These are phyloP conservation scores for Lagopus leucura DNA, from an alignment of 2,113 vertebrate species.

Conservation along the genomic window DNA sequence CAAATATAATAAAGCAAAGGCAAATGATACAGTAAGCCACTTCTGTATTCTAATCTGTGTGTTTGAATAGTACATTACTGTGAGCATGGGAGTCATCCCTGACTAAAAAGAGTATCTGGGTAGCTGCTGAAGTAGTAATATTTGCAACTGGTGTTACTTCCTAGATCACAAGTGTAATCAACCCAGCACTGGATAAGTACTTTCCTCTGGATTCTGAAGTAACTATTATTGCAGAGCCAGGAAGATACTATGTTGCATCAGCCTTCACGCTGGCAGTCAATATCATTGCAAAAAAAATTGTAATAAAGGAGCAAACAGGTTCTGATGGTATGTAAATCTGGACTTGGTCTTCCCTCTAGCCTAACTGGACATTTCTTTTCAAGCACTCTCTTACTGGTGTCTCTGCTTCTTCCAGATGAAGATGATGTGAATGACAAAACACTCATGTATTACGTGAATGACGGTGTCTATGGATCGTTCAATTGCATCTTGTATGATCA, in stretches of 20 bases:
- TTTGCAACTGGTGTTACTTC: background rate
- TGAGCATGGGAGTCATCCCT: background rate
- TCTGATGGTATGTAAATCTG: constrained; percentile 81
- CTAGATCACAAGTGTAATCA: constrained; percentile 92
- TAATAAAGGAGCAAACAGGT: constrained; percentile 85
- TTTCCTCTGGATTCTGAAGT: constrained; percentile 89
- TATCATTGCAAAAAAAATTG: constrained; percentile 96
- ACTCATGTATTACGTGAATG: constrained; percentile 98
- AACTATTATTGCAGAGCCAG: constrained; percentile 92
- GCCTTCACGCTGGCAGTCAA: constrained; percentile 95
- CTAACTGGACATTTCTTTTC: background rate
- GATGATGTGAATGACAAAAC: constrained; percentile 86
- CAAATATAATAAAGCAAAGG: background rate
- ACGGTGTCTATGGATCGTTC: constrained; percentile 98
- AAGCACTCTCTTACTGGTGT: background rate
- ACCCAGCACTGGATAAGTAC: constrained; percentile 92
- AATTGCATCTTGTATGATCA: constrained; percentile 97
- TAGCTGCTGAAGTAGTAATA: background rate
- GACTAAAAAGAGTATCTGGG: background rate
- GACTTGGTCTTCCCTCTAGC: background rate
- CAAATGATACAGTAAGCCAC: background rate
- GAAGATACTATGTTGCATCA: constrained; percentile 95
- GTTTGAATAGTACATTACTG: background rate
- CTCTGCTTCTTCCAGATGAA: constrained; percentile 83
- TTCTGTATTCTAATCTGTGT: background rate